phyloP scores from a whole-genome alignment of 2,113 vertebrate species.

The Poeciliopsis turrubarensis region DNA sequence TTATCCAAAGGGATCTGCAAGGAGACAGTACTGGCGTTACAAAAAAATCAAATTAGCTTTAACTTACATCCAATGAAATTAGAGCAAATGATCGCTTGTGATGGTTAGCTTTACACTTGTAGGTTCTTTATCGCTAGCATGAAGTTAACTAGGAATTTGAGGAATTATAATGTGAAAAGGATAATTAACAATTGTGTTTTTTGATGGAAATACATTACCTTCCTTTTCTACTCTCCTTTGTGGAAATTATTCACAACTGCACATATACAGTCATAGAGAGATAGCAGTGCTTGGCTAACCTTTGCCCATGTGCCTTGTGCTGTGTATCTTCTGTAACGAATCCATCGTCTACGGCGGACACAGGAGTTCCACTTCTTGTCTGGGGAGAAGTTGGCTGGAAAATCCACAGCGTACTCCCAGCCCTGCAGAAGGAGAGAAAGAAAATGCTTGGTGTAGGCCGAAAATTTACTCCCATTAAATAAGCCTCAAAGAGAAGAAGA shows the following conservation, averaged over 20 bases:
- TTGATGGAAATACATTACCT: background rate
- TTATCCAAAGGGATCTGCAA: conserved; percentile 76
- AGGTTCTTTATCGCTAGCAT: background rate
- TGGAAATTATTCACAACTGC: background rate
- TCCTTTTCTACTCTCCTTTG: background rate
- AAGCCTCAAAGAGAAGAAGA: too few relatives aligned
- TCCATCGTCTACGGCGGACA: conserved; percentile 93
- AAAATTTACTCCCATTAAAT: background rate
- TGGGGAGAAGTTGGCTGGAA: conserved; percentile 91
- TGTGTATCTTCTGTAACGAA: conserved; percentile 93
- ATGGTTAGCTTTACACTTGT: background rate
- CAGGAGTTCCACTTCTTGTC: conserved; percentile 98
- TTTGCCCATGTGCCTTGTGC: conserved; percentile 91
- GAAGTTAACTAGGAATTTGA: background rate
- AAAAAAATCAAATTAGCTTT: background rate
- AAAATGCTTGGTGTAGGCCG: background rate
- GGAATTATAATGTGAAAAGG: background rate
- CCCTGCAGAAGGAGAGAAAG: conserved; percentile 75
- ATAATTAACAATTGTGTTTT: background rate
- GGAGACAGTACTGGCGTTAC: background rate
- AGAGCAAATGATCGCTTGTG: background rate
- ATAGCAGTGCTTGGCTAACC: conserved; percentile 64
- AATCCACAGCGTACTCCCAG: conserved; percentile 96
- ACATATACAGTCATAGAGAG: background rate
- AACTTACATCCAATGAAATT: background rate